Evolutionary conservation across 2,888 invertebrate genomes (phyloP).

Genomic region (Zaprionus bogoriensis): DNA sequence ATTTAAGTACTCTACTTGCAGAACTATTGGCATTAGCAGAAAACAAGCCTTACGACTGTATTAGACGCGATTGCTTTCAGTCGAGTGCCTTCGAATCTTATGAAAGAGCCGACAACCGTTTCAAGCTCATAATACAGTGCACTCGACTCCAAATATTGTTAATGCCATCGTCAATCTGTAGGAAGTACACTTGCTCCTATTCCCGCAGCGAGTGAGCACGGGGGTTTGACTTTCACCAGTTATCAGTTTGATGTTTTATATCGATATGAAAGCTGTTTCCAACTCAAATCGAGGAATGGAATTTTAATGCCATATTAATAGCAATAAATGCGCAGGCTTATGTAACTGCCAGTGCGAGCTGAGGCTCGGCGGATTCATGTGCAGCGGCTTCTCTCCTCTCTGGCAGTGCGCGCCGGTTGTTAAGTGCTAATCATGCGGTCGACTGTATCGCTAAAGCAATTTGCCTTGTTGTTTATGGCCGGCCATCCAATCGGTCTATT

Average conservation of each 20-base stretch:
- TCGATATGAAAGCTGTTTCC: background rate
- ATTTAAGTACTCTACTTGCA: no score
- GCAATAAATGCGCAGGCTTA: no score
- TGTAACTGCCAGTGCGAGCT: background rate
- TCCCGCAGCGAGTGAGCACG: background rate
- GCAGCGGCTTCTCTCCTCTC: background rate
- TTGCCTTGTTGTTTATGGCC: constrained; percentile 27
- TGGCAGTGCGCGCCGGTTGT: background rate
- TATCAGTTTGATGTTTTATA: no score
- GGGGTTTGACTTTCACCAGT: background rate
- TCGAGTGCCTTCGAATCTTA: background rate
- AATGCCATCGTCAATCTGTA: constrained; percentile 2
- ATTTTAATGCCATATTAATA: background rate
- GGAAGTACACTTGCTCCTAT: background rate
- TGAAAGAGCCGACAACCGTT: background rate
- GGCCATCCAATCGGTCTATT: constrained; percentile 26
- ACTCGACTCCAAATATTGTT: background rate
- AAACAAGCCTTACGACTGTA: no score
- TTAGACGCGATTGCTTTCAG: background rate
- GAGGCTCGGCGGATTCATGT: background rate
- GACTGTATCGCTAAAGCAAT: constrained; percentile 28
- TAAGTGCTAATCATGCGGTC: constrained; percentile 15
- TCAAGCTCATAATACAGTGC: background rate
- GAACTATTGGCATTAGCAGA: no score
- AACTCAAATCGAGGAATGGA: background rate